Conservation (phyloP, 2,113 vertebrate genomes). For the Podarcis cretensis region DNA sequence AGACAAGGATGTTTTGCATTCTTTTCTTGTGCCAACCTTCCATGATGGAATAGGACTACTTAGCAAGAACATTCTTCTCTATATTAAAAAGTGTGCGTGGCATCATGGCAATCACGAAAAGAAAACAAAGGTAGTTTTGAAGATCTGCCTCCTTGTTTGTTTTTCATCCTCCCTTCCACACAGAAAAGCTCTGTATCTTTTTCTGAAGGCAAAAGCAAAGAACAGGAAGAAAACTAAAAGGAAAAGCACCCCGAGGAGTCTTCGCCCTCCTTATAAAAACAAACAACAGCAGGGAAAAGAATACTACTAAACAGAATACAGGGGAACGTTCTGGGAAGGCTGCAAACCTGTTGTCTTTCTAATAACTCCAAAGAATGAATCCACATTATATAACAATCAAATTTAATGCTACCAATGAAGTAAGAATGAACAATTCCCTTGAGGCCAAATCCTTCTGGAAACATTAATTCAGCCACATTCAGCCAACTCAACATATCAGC, state of each 20-base stretch:
- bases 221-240: not conserved
- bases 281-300: not conserved
- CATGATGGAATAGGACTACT: not conserved
- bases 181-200: not conserved
- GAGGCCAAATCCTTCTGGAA: not conserved
- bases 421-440: not conserved
- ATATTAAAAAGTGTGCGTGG: conserved; percentile 11
- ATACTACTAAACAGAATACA: not conserved
- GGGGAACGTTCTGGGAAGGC: not conserved
- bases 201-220: not conserved
- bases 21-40: not conserved
- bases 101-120: not conserved
- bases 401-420: not conserved
- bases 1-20: not conserved
- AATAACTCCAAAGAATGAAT: not conserved
- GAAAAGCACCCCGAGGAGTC: not conserved
- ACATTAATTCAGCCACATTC: not conserved
- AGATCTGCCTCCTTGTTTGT: not conserved
- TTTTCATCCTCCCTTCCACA: not conserved
- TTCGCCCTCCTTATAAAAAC: not conserved
- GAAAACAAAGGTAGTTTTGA: not conserved
- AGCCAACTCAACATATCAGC: not conserved
- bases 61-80: conserved; percentile 5
- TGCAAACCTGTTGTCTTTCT: not conserved
- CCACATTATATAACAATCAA: not conserved